Base-by-base conservation (phyloP, 2,113 vertebrate species). In the Arothron firmamentum region DNA sequence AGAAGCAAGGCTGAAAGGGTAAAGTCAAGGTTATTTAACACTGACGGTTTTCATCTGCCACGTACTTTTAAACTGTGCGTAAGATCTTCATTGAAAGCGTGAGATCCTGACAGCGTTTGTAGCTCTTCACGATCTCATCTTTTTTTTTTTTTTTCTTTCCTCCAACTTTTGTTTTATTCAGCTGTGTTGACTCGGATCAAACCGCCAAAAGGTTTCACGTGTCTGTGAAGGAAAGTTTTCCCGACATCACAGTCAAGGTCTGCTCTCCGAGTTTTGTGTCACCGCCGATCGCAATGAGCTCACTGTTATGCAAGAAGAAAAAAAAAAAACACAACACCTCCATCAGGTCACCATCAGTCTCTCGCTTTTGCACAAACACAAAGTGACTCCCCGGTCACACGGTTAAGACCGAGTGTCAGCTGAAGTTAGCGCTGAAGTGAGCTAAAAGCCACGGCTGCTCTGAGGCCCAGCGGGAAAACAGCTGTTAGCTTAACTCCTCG, bases 331-430 rank as follows among this genome's bases (percentile, higher is more conserved):
- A n/a, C n/a, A n/a, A n/a, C 23, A 49, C 42, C 60, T 51, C 28
- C 2, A 5, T 82, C 64, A 79, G 75, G 49, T 65, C 79, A 42
- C 59, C 67, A 25, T 77, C 81, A 70, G 28, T 48, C 48, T 64
- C 57, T 42, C 15, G 34, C 46, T 74, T 79, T 55, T 75, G 81
- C 80, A 64, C 76, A 70, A 56, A 60, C 28, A 11, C 9, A 64
- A 80, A 50, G 80, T 58, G 71, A 75, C 76, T 72, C n/a, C 25
- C 50, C 56, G 83, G 62, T 76, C 72, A 75, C 68, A 55, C 84
- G 60, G 60, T 85, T 85, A 70, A 72, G 78, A 75, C 74, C 25
- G 79, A 78, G 72, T 72, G 63, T 89, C 82, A 85, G 72, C 64
- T 43, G 74, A 72, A 70, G 56, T 87, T 86, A 87, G 70, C n/a